Conservation (phyloP, 2,113 vertebrate genomes). For the Fulica atra region DNA sequence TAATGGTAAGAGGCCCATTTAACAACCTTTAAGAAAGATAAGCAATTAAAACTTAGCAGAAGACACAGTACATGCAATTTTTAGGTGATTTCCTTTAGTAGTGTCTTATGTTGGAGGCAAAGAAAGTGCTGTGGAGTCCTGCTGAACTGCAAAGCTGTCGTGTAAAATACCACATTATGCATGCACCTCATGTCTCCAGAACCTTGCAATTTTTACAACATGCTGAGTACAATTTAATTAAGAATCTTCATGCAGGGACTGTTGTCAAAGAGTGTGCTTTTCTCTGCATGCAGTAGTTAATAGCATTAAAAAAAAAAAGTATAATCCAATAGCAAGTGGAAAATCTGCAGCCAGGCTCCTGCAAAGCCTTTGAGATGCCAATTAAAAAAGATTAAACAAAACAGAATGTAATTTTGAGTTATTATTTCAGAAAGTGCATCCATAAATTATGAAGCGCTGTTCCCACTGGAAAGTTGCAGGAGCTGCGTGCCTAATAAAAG, state of each 20-base stretch:
- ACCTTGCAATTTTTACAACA: conserved; percentile 5
- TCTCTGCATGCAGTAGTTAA: not conserved
- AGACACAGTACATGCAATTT: not conserved
- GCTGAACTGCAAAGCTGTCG: not conserved
- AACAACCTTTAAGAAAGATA: not conserved
- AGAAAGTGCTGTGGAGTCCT: not conserved
- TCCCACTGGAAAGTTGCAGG: not conserved
- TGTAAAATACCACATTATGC: not conserved
- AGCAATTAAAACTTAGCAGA: not conserved
- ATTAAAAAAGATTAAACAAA: conserved; percentile 55
- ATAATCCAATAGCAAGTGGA: not conserved
- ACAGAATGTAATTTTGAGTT: conserved; percentile 13
- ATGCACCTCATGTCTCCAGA: not conserved
- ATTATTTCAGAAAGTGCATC: conserved; percentile 1
- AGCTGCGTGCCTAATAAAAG: not conserved
- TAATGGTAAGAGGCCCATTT: not conserved
- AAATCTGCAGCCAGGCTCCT: not conserved
- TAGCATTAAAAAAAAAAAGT: not conserved
- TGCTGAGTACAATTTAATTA: conserved; percentile 45
- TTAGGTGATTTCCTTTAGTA: not conserved
- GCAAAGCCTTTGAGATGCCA: not conserved
- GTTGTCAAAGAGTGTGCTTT: not conserved
- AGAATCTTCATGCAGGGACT: not conserved
- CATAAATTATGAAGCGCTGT: not conserved
- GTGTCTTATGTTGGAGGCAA: not conserved